Conservation (phyloP, 2,113 vertebrate genomes). For the Corydoras maculifer region DNA sequence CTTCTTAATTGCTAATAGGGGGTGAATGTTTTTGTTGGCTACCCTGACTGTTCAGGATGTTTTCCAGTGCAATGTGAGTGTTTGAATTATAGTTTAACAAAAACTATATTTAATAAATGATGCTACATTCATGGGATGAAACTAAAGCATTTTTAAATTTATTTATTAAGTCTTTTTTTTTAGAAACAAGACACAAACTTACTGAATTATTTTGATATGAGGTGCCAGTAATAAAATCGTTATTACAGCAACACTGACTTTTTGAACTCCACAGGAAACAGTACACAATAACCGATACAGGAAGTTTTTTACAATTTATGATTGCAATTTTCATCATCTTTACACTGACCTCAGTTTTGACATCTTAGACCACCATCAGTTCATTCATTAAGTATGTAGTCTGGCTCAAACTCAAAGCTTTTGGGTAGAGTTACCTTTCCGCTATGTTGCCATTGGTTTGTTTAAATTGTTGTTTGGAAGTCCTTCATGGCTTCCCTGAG, state of each 20-base stretch:
- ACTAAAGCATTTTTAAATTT: too few relatives aligned
- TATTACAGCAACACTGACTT: neutral
- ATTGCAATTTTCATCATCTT: neutral
- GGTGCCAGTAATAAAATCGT: too few relatives aligned
- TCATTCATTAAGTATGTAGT: neutral
- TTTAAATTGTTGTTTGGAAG: neutral
- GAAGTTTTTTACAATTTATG: neutral
- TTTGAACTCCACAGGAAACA: constrained; percentile 21
- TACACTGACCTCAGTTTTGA: neutral
- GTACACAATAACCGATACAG: constrained; percentile 18
- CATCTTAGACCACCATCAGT: neutral
- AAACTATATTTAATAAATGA: too few relatives aligned
- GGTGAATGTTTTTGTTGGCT: too few relatives aligned
- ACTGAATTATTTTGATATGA: neutral
- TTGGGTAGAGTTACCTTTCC: neutral
- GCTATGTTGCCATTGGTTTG: neutral
- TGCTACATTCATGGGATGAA: too few relatives aligned
- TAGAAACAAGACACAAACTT: neutral
- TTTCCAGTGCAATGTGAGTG: too few relatives aligned
- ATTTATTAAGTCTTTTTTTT: too few relatives aligned
- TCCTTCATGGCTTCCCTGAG: constrained; percentile 7
- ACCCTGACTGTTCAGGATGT: too few relatives aligned
- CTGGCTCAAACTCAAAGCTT: neutral
- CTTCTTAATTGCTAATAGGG: too few relatives aligned
- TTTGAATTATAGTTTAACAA: too few relatives aligned